Base-by-base conservation (phyloP, 2,888 invertebrate genomes). In the Agrilus mali region DNA sequence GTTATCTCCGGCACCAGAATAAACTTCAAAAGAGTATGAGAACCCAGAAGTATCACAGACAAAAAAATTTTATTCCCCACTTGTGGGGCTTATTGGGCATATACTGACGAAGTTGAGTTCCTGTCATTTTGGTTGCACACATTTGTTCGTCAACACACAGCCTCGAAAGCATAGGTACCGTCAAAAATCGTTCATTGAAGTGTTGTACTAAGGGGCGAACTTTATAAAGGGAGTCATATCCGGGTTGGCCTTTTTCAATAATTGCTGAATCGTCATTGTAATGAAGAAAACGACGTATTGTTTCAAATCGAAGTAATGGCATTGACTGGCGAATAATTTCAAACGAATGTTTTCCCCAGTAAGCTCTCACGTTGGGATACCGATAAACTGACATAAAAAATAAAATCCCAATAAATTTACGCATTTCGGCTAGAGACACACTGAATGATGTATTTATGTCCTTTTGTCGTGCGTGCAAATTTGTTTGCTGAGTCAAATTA, bases 51-150 rank as follows among this genome's bases (percentile, higher is more conserved):
- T 45, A 55, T 52, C 51, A 54, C 58, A 47, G 8, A 7, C 31
- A 31, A 36, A 46, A 48, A 5, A 46, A 34, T 39, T 46, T 46
- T 8, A 41, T 15, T 2, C 58, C 54, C 54, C 56, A 57, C 22
- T 56, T 56, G 45, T 58, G 57, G 45, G 57, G 56, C 42, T 54
- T 55, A 22, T 47, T 48, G 4, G 50, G 53, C 40, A n/a, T n/a
- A n/a, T n/a, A n/a, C n/a, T n/a, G n/a, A n/a, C n/a, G n/a, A n/a
- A n/a, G n/a, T n/a, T n/a, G n/a, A n/a, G n/a, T n/a, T n/a, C n/a
- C n/a, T n/a, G n/a, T n/a, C n/a, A n/a, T n/a, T n/a, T n/a, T n/a
- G 15, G 52, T 52, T 16, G 49, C 44, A 40, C 51, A 53, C 50
- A 53, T 51, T 43, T 54, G 52, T 46, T 52, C 51, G 35, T 53